Percentiles rank a stretch among this genome's conserved stretches.
phyloP scores from a whole-genome alignment of 2,797 vertebrate species.

The Darevskia mixta region DNA sequence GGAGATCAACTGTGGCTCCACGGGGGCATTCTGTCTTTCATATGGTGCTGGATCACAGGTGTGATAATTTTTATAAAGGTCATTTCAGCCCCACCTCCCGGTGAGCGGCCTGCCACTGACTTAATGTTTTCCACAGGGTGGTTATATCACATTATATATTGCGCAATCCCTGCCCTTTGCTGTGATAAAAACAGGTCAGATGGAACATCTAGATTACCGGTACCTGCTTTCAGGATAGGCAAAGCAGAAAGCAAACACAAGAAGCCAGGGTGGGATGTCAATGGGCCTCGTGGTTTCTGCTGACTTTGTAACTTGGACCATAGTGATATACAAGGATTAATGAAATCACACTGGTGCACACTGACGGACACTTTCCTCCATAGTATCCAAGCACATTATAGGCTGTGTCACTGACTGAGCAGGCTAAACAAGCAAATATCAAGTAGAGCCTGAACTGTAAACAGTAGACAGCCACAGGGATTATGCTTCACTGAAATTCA shows the following conservation, averaged over 20 bases:
- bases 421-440: slow-evolving; percentile 1
- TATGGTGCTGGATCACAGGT: not conserved
- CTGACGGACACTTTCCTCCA: not conserved
- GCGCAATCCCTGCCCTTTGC: slow-evolving; percentile 34
- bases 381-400: not conserved
- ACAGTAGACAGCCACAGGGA: slow-evolving; percentile 11
- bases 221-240: not conserved
- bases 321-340: accelerated
- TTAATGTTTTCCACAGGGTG: slow-evolving; percentile 7
- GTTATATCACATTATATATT: slow-evolving; percentile 37
- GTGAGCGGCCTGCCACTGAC: not conserved
- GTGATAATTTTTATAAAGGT: slow-evolving; percentile 34
- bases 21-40: slow-evolving; percentile 22
- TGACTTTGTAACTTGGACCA: not conserved
- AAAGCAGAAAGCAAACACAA: slow-evolving; percentile 19
- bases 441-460: not conserved
- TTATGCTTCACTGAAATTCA: slow-evolving; percentile 20
- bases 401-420: not conserved
- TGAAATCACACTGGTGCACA: not conserved
- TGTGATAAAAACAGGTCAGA: slow-evolving; percentile 39
- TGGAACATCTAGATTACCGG: slow-evolving; percentile 15
- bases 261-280: slow-evolving; percentile 23
- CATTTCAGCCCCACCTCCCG: slow-evolving; percentile 15
- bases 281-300: not conserved
- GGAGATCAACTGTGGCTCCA: slow-evolving; percentile 1